These are phyloP conservation scores for Lutraria lutraria DNA, from an alignment of 2,888 invertebrate species.

Conservation along the genomic window DNA sequence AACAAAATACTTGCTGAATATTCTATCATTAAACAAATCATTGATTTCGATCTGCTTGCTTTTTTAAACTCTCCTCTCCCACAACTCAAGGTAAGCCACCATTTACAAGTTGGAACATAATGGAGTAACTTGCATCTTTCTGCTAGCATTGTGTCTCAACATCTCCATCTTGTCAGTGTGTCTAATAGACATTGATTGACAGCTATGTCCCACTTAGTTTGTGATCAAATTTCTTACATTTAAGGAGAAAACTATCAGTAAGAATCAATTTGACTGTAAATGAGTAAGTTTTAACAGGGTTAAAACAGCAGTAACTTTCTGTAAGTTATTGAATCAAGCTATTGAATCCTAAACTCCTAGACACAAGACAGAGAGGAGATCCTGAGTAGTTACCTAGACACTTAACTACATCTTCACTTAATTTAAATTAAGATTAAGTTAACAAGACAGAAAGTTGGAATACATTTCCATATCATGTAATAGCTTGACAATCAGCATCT, in stretches of 20 bases:
- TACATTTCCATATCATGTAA: background rate
- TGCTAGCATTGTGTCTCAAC: background rate
- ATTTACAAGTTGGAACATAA: background rate
- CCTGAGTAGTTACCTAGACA: too few species aligned
- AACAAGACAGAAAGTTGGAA: background rate
- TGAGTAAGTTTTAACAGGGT: too few species aligned
- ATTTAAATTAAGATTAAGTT: background rate
- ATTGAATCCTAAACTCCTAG: too few species aligned
- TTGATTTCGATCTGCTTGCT: background rate
- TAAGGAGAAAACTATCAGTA: background rate
- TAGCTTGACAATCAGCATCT: background rate
- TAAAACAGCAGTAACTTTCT: too few species aligned
- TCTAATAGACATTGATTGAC: background rate
- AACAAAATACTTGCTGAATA: background rate
- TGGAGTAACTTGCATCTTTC: background rate
- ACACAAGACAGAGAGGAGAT: too few species aligned
- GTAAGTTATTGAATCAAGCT: too few species aligned
- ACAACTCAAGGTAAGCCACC: slow-evolving; percentile 5
- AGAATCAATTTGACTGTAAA: background rate
- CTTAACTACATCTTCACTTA: background rate
- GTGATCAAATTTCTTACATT: background rate
- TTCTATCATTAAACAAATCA: background rate
- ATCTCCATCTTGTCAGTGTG: background rate
- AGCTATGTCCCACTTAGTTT: background rate
- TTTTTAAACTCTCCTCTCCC: background rate